Evolutionary conservation across 2,888 invertebrate species (phyloP).

Genomic region (Proisotoma minuta): DNA sequence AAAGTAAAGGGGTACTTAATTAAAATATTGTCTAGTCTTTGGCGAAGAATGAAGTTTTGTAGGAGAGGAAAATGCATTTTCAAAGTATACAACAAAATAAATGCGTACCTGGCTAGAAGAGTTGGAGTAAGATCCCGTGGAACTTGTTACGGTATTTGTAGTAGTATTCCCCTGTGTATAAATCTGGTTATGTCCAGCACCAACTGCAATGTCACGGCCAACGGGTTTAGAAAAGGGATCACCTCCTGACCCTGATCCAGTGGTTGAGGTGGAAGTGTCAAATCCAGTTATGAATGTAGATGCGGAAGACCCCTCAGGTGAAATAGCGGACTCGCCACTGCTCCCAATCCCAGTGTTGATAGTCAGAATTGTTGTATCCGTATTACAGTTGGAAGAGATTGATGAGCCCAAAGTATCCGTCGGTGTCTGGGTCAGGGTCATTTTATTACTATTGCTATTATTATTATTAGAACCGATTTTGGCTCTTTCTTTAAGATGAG

Average conservation of each 20-base stretch:
- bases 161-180: too few relatives aligned
- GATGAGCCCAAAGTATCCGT: slow-evolving; percentile 7
- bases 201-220: slow-evolving; percentile 14
- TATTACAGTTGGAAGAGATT: neutral
- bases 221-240: slow-evolving; percentile 17
- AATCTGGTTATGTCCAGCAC: too few relatives aligned
- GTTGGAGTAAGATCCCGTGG: too few relatives aligned
- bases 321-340: slow-evolving; percentile 5
- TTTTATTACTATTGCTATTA: neutral
- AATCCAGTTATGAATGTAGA: slow-evolving; percentile 35
- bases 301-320: slow-evolving; percentile 28
- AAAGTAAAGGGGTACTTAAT: too few relatives aligned
- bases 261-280: slow-evolving; percentile 26
- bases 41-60: too few relatives aligned
- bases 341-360: neutral
- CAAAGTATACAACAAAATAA: too few relatives aligned
- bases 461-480: neutral
- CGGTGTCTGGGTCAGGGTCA: slow-evolving; percentile 9
- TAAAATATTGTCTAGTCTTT: too few relatives aligned
- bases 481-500: neutral
- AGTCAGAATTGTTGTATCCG: slow-evolving; percentile 2
- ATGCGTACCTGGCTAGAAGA: too few relatives aligned
- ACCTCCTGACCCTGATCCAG: slow-evolving; percentile 13
- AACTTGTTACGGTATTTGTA: too few relatives aligned
- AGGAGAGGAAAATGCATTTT: too few relatives aligned